Evolutionary conservation across 2,797 vertebrate species (phyloP), one percentile per base, ranked within the genome.

Genomic region (Phataginus tricuspis): DNA sequence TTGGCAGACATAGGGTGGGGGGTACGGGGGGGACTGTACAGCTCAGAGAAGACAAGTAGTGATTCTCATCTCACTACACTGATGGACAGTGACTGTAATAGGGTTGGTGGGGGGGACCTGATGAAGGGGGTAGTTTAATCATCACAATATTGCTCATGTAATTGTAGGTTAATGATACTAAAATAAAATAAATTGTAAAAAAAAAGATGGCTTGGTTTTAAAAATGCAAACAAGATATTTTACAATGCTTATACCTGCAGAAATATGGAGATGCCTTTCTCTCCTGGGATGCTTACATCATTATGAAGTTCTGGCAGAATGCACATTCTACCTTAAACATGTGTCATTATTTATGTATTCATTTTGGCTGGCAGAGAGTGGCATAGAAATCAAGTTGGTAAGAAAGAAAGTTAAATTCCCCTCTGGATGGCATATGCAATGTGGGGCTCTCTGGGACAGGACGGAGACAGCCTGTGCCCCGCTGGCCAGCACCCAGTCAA

Each of bases 221-320:
- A 69, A 59, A 90, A 23, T 11, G 18, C 37, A 34, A 34, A 45
- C 39, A 9, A 11, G 8, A 51, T 18, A 39, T 75, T 64, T 57
- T 42, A 3, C 1, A 4, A 23, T 2, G 11, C 29, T 31, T 7
- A 31, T 55, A 42, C 66, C 34, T 57, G 42, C 19, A 13, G 45
- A 49, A 63, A 49, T 0, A 14, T 19, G 27, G 29, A 12, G 7
- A 12, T 4, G 27, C 25, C 49, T 29, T n/a, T 21, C 1, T 8
- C 25, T 29, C 19, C 34, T 1, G 1, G 14, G 2, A 1, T 6
- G 66, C 63, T 61, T 18, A 3, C 11, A 11, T 74, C 37, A n/a
- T 4, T 0, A 0, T 0, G 4, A 31, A 11, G 23, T 29, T 29
- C 53, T 7, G 13, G 2, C 23, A 45, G 34, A 51, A 34, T 0